Conservation (phyloP, 2,797 vertebrate species). For the Pseudochirops corinnae region DNA sequence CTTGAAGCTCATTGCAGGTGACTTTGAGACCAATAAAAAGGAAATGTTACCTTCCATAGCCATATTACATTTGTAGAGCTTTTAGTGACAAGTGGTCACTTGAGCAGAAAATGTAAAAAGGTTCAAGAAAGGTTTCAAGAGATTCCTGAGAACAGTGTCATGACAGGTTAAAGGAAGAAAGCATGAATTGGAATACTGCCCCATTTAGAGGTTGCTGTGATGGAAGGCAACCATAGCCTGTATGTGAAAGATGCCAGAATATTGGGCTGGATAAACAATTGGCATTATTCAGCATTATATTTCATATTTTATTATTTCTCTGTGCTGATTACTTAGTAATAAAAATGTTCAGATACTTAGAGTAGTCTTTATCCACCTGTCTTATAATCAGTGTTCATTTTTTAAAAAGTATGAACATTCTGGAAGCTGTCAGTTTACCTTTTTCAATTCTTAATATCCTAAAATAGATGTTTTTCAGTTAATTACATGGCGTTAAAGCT, state of each 20-base stretch:
- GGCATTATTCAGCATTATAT: not conserved
- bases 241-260: not conserved
- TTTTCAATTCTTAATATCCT: not conserved
- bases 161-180: not conserved
- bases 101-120: not conserved
- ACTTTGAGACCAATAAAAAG: not conserved
- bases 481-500: not conserved
- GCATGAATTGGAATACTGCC: not conserved
- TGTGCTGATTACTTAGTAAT: not conserved
- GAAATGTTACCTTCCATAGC: not conserved
- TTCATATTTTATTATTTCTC: not conserved
- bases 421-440: not conserved
- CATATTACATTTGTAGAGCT: not conserved
- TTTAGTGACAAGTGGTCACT: not conserved
- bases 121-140: not conserved
- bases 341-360: not conserved
- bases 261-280: not conserved
- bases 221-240: not conserved
- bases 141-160: not conserved
- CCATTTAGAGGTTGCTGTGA: not conserved
- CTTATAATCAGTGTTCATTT: not conserved
- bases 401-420: not conserved
- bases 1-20: not conserved
- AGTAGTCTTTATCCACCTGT: not conserved
- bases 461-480: not conserved